Evolutionary conservation across 1,140 invertebrate genomes (phyloP).

Genomic region (Steinernema feltiae): DNA sequence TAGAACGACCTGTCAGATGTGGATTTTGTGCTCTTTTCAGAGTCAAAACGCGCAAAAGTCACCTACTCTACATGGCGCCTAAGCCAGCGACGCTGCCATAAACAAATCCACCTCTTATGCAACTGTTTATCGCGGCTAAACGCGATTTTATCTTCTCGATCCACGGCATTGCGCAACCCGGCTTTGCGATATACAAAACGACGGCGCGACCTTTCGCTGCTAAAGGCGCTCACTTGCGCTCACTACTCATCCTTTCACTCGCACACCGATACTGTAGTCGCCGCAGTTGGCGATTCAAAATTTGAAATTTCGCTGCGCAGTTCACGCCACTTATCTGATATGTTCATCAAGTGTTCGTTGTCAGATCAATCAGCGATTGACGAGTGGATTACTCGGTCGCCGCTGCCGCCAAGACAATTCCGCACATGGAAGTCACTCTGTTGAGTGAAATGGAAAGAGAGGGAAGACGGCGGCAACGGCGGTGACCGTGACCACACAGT

Average conservation of each 20-base stretch:
- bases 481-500: neutral
- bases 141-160: conserved; percentile 8
- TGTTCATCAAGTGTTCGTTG: neutral
- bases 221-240: neutral
- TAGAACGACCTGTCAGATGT: neutral
- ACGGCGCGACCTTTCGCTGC: neutral
- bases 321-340: conserved; percentile 5
- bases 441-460: neutral
- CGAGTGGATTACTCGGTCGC: neutral
- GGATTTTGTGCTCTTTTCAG: no score
- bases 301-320: neutral
- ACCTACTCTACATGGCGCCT: neutral
- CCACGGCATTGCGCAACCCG: neutral
- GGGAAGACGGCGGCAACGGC: neutral
- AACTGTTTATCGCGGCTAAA: neutral
- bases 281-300: neutral
- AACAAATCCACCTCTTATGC: conserved; percentile 3
- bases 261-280: neutral
- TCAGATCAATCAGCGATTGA: conserved; percentile 7
- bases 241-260: neutral
- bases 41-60: no score
- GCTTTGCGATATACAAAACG: conserved; percentile 8
- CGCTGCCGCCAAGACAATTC: neutral
- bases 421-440: no score
- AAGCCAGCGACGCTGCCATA: neutral